Base-by-base conservation (phyloP, 1,140 invertebrate species). In the Drosophila albomicans region DNA sequence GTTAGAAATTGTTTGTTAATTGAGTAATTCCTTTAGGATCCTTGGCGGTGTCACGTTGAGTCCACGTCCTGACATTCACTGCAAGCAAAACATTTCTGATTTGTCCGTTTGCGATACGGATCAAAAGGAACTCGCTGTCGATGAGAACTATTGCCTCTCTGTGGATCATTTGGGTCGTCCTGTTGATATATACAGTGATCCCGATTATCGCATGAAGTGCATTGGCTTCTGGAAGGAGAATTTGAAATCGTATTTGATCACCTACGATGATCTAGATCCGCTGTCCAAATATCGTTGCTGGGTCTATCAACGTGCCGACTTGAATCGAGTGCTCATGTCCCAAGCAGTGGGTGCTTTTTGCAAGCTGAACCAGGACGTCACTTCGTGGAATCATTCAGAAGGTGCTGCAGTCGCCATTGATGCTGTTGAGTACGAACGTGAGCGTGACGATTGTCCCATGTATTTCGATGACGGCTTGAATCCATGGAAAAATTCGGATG, bases 191-290 rank as follows among this genome's bases (percentile, higher is more conserved):
- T 98, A 98, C 94, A 98, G 91, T 94, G 97, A 98, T 87, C 97
- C 98, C 10, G 99, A 99, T 94, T 98, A 99, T 85, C 96, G 96
- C 91, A 96, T 99, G 95, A 98, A 98, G 91, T 99, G 99, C 92
- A 98, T 99, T 82, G 99, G 98, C 1, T 99, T 96, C 93, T 99
- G 98, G 97, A 99, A 99, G 93, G 99, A 99, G 92, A 99, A 99
- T 95, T 94, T 99, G 0, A 98, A 97, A 92, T 99, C 98, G 0
- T 99, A 99, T 93, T 93, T 99, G 1, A 98, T 99, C 69, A 99
- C 99, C 0, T 99, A 97, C 92, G 98, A 99, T 92, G 97, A 98
- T 91, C 94, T 99, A 74, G 98, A 99, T 94, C 97, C 98, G 0
- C 97, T 98, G 79, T 99, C 98, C 11, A 98, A 96, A 93, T 99